Evolutionary conservation across 2,888 invertebrate species (phyloP).

Genomic region (Ethmia dodecea): DNA sequence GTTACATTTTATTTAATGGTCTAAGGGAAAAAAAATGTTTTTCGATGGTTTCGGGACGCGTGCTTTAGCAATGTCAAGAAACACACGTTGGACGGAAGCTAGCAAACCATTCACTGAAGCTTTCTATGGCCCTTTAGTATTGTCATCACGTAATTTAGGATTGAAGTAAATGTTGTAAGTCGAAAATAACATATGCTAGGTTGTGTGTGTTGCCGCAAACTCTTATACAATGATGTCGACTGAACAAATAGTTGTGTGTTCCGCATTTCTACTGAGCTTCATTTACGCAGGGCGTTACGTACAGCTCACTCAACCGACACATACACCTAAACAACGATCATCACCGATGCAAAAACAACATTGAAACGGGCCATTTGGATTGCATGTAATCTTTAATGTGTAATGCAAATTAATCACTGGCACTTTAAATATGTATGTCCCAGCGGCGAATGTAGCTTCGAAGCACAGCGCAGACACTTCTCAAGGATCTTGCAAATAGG

Average conservation of each 20-base stretch:
- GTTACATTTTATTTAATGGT: no score
- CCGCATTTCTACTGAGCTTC: conserved; percentile 75
- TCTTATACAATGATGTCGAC: conserved; percentile 76
- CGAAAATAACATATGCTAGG: conserved; percentile 70
- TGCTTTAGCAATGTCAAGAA: no score
- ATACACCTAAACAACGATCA: conserved; percentile 31
- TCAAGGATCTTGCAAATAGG: no score
- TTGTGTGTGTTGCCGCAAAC: conserved; percentile 64
- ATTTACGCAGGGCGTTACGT: conserved; percentile 66
- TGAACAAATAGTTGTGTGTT: conserved; percentile 74
- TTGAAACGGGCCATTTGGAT: conserved; percentile 6
- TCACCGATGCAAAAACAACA: conserved; percentile 15
- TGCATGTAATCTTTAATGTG: no score
- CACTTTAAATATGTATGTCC: no score
- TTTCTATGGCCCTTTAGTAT: conserved; percentile 56
- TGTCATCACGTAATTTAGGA: conserved; percentile 67
- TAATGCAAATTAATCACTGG: no score
- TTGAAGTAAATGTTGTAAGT: conserved; percentile 69
- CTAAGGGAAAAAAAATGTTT: no score
- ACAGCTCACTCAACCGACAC: conserved; percentile 36
- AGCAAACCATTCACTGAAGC: conserved; percentile 17
- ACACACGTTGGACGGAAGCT: no score
- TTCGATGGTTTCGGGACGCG: no score
- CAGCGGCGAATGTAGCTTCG: no score
- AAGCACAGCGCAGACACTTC: no score